Conservation (phyloP, 1,140 invertebrate species). For the Lepidurus apus region DNA sequence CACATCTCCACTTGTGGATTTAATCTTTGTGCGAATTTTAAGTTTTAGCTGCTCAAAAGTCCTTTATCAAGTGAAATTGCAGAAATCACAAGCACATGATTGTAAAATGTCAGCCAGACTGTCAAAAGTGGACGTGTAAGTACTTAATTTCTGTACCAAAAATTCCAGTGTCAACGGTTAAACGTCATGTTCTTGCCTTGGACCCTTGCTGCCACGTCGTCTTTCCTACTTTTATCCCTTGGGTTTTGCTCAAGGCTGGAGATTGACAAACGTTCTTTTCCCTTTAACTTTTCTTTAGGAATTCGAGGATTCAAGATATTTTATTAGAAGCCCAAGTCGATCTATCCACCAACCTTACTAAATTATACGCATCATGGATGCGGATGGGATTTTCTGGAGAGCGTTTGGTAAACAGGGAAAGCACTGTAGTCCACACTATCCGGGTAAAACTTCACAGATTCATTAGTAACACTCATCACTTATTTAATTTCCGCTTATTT, state of each 20-base stretch:
- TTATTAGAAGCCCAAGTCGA: background rate
- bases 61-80: no score
- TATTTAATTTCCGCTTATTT: background rate
- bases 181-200: no score
- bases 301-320: background rate
- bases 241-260: no score
- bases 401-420: background rate
- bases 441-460: background rate
- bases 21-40: background rate
- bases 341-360: background rate
- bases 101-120: no score
- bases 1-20: background rate
- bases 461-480: background rate
- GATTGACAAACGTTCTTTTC: background rate
- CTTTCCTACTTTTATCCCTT: no score
- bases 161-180: no score
- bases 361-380: background rate
- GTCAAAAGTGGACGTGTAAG: no score
- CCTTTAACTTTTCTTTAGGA: background rate
- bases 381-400: background rate
- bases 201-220: no score
- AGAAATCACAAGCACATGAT: no score
- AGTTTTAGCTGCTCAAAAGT: background rate
- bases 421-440: background rate
- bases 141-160: no score